Conservation (phyloP, 2,113 vertebrate species). For the Eptatretus burgeri region DNA sequence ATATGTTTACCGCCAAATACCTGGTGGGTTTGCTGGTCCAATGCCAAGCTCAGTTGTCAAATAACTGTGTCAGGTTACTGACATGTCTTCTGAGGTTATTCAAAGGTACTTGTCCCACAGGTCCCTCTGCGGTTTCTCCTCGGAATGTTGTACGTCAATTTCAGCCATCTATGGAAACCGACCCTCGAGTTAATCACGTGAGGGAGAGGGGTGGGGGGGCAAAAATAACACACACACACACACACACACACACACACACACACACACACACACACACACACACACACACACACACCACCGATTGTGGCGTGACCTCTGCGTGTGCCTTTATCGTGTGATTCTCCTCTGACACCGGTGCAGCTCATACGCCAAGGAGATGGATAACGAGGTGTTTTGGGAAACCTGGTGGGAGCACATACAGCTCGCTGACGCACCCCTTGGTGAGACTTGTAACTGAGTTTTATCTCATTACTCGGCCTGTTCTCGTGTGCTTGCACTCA, state of each 20-base stretch:
- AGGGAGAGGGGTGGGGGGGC: slow-evolving; percentile 14
- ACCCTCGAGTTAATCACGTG: slow-evolving; percentile 64
- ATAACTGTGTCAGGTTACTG: too few relatives aligned
- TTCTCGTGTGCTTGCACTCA: neutral
- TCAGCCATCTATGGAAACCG: slow-evolving; percentile 62
- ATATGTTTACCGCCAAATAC: too few relatives aligned
- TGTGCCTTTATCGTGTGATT: too few relatives aligned
- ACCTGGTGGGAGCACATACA: slow-evolving; percentile 58
- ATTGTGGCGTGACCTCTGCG: too few relatives aligned
- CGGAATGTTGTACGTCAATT: slow-evolving; percentile 76
- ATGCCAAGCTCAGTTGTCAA: too few relatives aligned
- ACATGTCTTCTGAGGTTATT: too few relatives aligned
- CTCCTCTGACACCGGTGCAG: slow-evolving; percentile 16
- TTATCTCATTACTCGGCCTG: neutral
- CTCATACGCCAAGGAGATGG: slow-evolving; percentile 60
- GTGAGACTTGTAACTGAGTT: neutral
- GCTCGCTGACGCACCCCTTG: slow-evolving; percentile 25
- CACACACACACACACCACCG: too few relatives aligned
- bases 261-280: too few relatives aligned
- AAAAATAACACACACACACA: too few relatives aligned
- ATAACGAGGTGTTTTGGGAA: slow-evolving; percentile 71
- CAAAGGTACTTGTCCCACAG: slow-evolving; percentile 17
- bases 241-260: too few relatives aligned
- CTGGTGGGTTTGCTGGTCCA: too few relatives aligned
- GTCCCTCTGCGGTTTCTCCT: slow-evolving; percentile 65